Base-by-base conservation (phyloP, 2,888 invertebrate species). In the Ramazzottius varieornatus region DNA sequence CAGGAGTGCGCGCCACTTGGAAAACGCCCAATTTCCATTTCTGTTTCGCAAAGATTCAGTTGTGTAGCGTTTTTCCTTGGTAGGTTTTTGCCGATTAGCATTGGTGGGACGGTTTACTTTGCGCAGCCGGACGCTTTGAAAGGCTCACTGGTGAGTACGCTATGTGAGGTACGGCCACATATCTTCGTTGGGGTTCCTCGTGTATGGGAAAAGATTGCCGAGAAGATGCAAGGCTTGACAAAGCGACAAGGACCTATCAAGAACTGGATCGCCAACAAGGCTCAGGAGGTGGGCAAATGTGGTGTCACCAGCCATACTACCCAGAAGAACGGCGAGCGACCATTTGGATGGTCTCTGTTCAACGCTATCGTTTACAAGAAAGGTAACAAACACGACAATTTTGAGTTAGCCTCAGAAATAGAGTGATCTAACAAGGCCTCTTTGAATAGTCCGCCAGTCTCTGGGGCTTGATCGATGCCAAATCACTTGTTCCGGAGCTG, bases 191-290 rank as follows among this genome's bases (percentile, higher is more conserved):
- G 84, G 1, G 91, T 92, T 1, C 92, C 92, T 20, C 80, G 92
- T 70, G 89, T 92, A 1, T 92, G 85, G 84, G 92, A 92, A 76
- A 92, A 92, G 76, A 88, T 92, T 76, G 82, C 86, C 72, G 92
- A 92, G 72, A 86, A 84, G 73, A 86, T 92, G 81, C 81, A 84
- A 73, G 81, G 82, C 1, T 82, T 86, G 1, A 86, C 84, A 1
- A 81, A 83, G 1, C 80, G 83, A 64, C 84, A 82, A 68, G 84
- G 85, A 0, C 78, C 81, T 33, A 70, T 90, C 1, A 88, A 86
- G 74, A 83, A 82, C 67, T 82, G 82, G 73, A 82, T 92, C 64
- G 82, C 82, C 32, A 77, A 78, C 66, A 86, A 86, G 86, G 87
- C 88, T 0, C 86, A 85, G 72, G 78, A 80, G 16, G 82, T 85